Evolutionary conservation across 2,113 vertebrate species (phyloP), one percentile per base, ranked within the genome.

Genomic region (Megaceryle maxima): DNA sequence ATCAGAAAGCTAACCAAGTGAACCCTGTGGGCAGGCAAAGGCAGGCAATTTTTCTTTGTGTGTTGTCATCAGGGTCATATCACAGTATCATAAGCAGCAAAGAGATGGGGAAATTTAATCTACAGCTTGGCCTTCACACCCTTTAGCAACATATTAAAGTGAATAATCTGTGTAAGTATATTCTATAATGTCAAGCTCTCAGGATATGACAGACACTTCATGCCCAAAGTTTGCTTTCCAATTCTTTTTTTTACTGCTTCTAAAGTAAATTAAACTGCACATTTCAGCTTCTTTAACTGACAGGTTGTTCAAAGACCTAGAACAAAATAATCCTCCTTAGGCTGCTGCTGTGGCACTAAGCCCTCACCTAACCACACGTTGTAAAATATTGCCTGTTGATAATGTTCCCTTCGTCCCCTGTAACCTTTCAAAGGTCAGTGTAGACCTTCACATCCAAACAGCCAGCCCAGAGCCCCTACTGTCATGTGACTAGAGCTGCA

Each of bases 351-450:
- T 24, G 46, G 59, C 76, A 60, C 66, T 60, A 28, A 41, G 44
- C 33, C 66, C 43, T 78, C 62, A 64, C 77, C 53, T 81, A 56
- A 57, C 57, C 44, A 46, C 41, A 50, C 14, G 5, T 13, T n/a
- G 73, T 76, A 83, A 85, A 90, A 77, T 33, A 55, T 11, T 70
- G 77, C 51, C 74, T 33, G 19, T 51, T 88, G 25, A 66, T 85
- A 68, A 39, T 44, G 35, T 81, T 59, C 31, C 16, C 62, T 95
- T 96, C 80, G 75, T 96, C 53, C 66, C 92, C 68, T 11, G 8
- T 70, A 82, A 56, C 66, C 55, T 78, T 87, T 83, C 62, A 70
- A 92, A 97, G 62, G 68, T 97, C 89, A 97, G 18, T 83, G 62
- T 51, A 86, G 50, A 84, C 51, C 66, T 91, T 89, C 68, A 75